Evolutionary conservation across 1,140 invertebrate species (phyloP).

Genomic region (Calliphora vicina): DNA sequence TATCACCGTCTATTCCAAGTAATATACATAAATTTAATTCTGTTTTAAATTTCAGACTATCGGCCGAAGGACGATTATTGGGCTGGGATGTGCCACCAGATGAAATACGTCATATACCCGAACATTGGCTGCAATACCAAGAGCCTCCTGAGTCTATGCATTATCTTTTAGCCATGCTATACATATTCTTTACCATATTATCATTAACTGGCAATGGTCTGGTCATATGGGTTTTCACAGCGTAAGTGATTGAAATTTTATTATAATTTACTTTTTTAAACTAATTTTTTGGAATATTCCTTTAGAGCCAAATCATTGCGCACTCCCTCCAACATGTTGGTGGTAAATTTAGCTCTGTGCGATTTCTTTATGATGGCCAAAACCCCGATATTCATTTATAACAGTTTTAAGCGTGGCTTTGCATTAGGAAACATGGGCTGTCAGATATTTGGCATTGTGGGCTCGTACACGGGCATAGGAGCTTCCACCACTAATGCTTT

Average conservation of each 20-base stretch:
- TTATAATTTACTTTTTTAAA: no score
- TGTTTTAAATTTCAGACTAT: conserved; percentile 36
- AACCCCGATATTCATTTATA: conserved; percentile 71
- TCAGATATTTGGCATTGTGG: conserved; percentile 80
- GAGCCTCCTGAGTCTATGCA: conserved; percentile 85
- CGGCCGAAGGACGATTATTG: conserved; percentile 66
- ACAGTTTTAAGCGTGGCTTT: conserved; percentile 81
- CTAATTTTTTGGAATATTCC: conserved; percentile 33
- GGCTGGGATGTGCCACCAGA: conserved; percentile 82
- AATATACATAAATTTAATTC: background rate
- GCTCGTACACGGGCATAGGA: conserved; percentile 83
- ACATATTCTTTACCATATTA: conserved; percentile 79
- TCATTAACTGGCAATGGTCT: conserved; percentile 85
- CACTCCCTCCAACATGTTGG: conserved; percentile 91
- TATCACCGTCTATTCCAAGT: no score
- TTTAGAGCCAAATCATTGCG: conserved; percentile 81
- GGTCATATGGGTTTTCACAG: conserved; percentile 87
- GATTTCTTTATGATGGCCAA: conserved; percentile 93
- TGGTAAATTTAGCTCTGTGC: conserved; percentile 85
- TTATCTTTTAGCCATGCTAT: conserved; percentile 83
- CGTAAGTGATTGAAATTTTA: conserved; percentile 30
- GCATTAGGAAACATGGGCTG: conserved; percentile 77
- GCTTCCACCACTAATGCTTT: conserved; percentile 78
- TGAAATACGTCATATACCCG: conserved; percentile 78
- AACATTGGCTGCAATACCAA: conserved; percentile 83